Evolutionary conservation across 2,113 vertebrate species (phyloP).

Genomic region (Gallinago paraguaiae): DNA sequence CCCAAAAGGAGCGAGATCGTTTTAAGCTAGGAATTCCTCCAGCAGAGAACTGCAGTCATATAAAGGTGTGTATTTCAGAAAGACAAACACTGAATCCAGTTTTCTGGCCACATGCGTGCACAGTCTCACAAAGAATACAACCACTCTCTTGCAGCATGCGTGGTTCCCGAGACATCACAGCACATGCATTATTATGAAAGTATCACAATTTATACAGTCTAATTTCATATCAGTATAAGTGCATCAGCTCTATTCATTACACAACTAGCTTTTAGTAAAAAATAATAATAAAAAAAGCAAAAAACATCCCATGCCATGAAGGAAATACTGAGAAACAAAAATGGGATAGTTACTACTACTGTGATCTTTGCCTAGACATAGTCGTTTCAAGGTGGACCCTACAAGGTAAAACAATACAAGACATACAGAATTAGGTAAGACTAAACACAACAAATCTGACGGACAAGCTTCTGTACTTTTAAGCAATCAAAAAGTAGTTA

Average conservation of each 20-base stretch:
- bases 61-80: slow-evolving; percentile 38
- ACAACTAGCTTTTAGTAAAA: slow-evolving; percentile 66
- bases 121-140: slow-evolving; percentile 24
- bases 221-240: background rate
- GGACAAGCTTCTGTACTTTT: slow-evolving; percentile 85
- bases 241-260: slow-evolving; percentile 22
- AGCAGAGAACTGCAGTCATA: slow-evolving; percentile 46
- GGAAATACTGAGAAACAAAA: slow-evolving; percentile 83
- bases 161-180: slow-evolving; percentile 27
- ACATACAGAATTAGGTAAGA: slow-evolving; percentile 93
- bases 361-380: slow-evolving; percentile 99
- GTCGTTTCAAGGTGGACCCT: slow-evolving; percentile 99
- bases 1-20: background rate
- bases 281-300: background rate
- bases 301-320: slow-evolving; percentile 80
- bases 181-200: slow-evolving; percentile 47
- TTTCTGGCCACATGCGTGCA: slow-evolving; percentile 46
- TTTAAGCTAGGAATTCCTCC: slow-evolving; percentile 30
- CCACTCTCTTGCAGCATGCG: slow-evolving; percentile 56
- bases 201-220: slow-evolving; percentile 4
- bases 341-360: slow-evolving; percentile 99
- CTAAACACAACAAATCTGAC: slow-evolving; percentile 76
- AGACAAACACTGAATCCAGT: slow-evolving; percentile 25
- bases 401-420: slow-evolving; percentile 95
- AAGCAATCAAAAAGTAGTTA: slow-evolving; percentile 83